These are phyloP conservation scores for Tromatobia lineatoria DNA, from an alignment of 2,888 invertebrate species.

Conservation along the genomic window DNA sequence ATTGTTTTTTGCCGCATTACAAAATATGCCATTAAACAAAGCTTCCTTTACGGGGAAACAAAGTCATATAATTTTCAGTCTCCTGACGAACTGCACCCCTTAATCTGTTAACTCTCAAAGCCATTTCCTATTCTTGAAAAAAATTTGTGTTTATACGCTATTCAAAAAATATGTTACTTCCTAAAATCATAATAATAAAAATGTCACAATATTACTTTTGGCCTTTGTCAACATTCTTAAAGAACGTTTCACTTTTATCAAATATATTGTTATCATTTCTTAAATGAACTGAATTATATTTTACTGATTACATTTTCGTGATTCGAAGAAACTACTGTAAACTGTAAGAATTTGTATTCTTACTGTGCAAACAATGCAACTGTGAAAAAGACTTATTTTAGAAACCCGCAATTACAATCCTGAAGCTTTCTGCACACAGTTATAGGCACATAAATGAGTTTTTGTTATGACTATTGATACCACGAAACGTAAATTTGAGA, in stretches of 20 bases:
- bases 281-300: not conserved
- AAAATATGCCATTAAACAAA: too few relatives aligned
- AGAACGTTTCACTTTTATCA: too few relatives aligned
- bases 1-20: too few relatives aligned
- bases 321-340: not conserved
- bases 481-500: conserved; percentile 21
- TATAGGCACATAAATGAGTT: conserved; percentile 36
- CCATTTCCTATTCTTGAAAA: not conserved
- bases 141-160: too few relatives aligned
- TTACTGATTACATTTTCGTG: not conserved
- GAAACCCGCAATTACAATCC: conserved; percentile 27
- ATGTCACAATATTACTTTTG: too few relatives aligned
- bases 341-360: not conserved
- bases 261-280: too few relatives aligned
- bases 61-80: too few relatives aligned
- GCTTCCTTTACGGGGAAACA: too few relatives aligned
- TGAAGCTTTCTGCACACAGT: conserved; percentile 27
- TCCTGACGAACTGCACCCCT: too few relatives aligned
- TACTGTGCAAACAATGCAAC: conserved; percentile 16
- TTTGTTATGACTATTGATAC: conserved; percentile 51
- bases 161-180: too few relatives aligned
- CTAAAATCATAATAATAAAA: too few relatives aligned
- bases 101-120: not conserved
- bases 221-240: too few relatives aligned
- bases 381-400: conserved; percentile 36